phyloP scores from a whole-genome alignment of 2,113 vertebrate species.

The Micronycteris hirsuta region DNA sequence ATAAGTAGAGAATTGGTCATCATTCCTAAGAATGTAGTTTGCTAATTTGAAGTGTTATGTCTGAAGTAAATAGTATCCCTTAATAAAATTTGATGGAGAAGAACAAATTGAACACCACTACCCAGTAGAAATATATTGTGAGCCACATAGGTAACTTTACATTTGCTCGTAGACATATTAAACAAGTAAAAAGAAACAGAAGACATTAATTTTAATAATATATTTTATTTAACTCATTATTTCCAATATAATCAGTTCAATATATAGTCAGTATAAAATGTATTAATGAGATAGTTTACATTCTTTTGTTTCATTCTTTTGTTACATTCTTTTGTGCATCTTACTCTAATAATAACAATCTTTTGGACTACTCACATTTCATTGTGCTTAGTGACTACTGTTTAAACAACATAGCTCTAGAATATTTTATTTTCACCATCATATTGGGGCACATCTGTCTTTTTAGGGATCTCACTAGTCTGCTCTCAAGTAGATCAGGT shows the following conservation, averaged over 20 bases:
- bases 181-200: not conserved
- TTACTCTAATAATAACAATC: not conserved
- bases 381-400: not conserved
- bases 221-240: not conserved
- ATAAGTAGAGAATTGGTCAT: not conserved
- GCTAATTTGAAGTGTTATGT: not conserved
- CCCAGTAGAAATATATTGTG: not conserved
- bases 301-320: not conserved
- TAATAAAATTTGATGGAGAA: not conserved
- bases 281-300: not conserved
- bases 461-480: not conserved
- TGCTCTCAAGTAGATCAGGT: not conserved
- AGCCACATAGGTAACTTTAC: not conserved
- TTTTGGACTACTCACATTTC: not conserved
- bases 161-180: not conserved
- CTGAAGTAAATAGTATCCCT: not conserved
- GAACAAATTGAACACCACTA: not conserved
- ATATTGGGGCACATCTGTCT: not conserved
- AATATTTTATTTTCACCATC: not conserved
- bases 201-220: not conserved
- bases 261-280: not conserved
- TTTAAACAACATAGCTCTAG: not conserved
- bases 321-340: not conserved
- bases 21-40: not conserved
- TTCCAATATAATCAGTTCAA: not conserved